A percentile compares a stretch with the other conserved stretches of the same genome.
Evolutionary conservation across 92 coral and sea anemone genomes (phyloP).

Genomic region (Paramuricea clavata): DNA sequence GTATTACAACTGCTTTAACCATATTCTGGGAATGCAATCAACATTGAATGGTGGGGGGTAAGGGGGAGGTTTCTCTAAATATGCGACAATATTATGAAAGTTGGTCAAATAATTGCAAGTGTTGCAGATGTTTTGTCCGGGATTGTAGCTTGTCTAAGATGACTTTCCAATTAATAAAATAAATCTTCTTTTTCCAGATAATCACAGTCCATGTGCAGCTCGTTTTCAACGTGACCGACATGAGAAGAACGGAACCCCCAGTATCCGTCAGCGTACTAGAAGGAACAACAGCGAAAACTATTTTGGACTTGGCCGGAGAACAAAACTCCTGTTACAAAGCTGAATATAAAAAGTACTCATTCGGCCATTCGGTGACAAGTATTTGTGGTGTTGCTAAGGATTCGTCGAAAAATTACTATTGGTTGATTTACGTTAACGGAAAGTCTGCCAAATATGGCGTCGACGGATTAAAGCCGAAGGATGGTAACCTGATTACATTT

Average conservation of each 20-base stretch:
- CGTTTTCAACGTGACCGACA: constrained; percentile 51
- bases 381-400: constrained; percentile 70
- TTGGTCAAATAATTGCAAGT: no score
- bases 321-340: constrained; percentile 71
- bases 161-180: not conserved
- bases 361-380: constrained; percentile 67
- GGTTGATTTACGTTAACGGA: constrained; percentile 75
- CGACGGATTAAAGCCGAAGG: constrained; percentile 75
- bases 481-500: constrained; percentile 74
- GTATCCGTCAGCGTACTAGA: constrained; percentile 52
- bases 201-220: constrained; percentile 75
- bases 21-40: no score
- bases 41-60: no score
- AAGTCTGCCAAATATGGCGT: constrained; percentile 72
- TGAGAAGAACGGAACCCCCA: constrained; percentile 22
- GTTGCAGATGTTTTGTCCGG: no score
- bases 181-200: constrained; percentile 42
- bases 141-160: no score
- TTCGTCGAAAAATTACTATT: constrained; percentile 58
- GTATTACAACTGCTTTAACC: no score
- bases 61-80: no score
- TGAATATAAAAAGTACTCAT: constrained; percentile 48
- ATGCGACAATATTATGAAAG: not conserved
- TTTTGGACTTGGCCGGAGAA: constrained; percentile 67
- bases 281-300: constrained; percentile 70